Evolutionary conservation across 1,140 invertebrate species (phyloP).

Genomic region (Thalassaphorura encarpata): DNA sequence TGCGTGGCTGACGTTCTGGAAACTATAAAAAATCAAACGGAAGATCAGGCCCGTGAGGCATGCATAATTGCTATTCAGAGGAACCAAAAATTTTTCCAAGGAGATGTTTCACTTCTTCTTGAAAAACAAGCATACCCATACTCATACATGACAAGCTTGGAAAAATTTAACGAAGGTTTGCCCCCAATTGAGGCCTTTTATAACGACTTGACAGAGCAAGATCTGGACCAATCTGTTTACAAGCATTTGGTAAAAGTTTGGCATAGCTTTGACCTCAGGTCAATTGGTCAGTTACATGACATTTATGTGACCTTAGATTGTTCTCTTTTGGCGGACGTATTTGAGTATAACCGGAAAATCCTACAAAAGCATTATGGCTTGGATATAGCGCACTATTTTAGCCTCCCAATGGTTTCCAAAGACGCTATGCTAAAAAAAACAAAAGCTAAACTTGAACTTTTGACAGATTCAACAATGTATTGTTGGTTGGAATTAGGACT

Average conservation of each 20-base stretch:
- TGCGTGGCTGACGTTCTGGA: no score
- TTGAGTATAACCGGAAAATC: neutral
- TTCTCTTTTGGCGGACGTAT: conserved; percentile 4
- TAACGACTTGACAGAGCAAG: conserved; percentile 1
- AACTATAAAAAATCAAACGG: no score
- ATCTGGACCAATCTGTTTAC: conserved; percentile 37
- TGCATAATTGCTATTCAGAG: no score
- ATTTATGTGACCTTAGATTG: conserved; percentile 35
- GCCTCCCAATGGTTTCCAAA: conserved; percentile 1
- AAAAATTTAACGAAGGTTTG: no score
- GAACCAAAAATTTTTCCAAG: no score
- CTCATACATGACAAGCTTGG: no score
- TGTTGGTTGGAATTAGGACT: conserved; percentile 37
- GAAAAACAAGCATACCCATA: no score
- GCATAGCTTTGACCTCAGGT: conserved; percentile 37
- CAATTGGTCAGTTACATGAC: conserved; percentile 38
- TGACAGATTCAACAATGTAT: conserved; percentile 40
- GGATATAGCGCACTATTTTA: conserved; percentile 5
- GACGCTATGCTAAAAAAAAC: conserved; percentile 2
- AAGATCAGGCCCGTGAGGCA: no score
- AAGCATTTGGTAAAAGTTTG: conserved; percentile 38
- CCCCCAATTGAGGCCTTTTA: no score
- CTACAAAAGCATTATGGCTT: conserved; percentile 1
- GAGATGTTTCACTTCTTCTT: no score
- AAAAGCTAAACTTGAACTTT: conserved; percentile 37